These are phyloP conservation scores for Sebastes matsubarae DNA, from an alignment of 2,797 vertebrate genomes.

Conservation along the genomic window DNA sequence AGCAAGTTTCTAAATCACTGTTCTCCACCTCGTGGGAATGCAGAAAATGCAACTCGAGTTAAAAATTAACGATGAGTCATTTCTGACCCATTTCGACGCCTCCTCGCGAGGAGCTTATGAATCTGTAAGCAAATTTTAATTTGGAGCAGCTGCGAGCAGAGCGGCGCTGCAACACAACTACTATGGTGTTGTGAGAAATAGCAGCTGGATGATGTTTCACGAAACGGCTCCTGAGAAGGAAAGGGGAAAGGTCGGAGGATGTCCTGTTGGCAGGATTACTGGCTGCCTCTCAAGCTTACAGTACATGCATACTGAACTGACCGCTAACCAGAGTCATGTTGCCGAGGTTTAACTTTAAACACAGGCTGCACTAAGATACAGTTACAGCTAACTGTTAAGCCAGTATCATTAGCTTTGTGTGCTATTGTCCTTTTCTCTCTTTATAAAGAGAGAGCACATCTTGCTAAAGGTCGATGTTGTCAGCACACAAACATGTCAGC, in stretches of 20 bases:
- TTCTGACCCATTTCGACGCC: slow-evolving; percentile 26
- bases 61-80: slow-evolving; percentile 38
- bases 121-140: slow-evolving; percentile 20
- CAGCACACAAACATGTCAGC: background rate
- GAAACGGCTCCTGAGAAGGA: background rate
- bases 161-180: slow-evolving; percentile 4
- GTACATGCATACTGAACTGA: background rate
- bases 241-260: slow-evolving; percentile 40
- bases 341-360: slow-evolving; percentile 11
- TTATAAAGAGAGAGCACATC: background rate
- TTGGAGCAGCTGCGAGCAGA: slow-evolving; percentile 1
- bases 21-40: slow-evolving; percentile 25
- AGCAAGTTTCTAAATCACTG: slow-evolving; percentile 20
- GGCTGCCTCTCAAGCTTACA: background rate
- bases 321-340: slow-evolving; percentile 8
- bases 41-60: slow-evolving; percentile 32
- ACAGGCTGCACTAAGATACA: background rate
- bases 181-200: background rate
- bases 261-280: slow-evolving; percentile 31
- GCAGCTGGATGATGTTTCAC: slow-evolving; percentile 29
- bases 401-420: background rate
- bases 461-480: background rate
- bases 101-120: slow-evolving; percentile 7
- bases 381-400: background rate
- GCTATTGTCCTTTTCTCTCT: background rate